Conservation (phyloP, 1,140 invertebrate genomes). For the Pollicipes pollicipes region DNA sequence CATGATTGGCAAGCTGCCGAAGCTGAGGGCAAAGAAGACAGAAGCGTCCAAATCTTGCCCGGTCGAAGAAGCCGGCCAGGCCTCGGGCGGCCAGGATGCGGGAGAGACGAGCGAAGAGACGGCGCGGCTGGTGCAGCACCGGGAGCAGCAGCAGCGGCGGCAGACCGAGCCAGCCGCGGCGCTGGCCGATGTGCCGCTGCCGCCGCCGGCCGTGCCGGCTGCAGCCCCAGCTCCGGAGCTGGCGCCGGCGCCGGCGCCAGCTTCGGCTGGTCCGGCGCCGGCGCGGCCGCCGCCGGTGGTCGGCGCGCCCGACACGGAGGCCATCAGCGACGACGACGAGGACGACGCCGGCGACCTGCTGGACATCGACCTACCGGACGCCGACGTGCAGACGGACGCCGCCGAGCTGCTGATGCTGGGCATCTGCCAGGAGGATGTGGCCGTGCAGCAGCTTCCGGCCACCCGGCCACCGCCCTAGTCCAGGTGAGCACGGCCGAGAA, state of each 20-base stretch:
- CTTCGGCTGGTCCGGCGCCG: too few relatives aligned
- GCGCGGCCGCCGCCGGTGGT: neutral
- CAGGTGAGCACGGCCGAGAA: too few relatives aligned
- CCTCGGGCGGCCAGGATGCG: too few relatives aligned
- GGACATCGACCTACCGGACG: neutral
- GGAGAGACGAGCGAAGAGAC: too few relatives aligned
- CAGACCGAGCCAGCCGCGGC: too few relatives aligned
- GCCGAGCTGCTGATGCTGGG: neutral
- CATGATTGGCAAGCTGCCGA: neutral
- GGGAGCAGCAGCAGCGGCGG: too few relatives aligned
- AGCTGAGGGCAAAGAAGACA: neutral
- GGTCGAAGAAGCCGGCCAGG: neutral
- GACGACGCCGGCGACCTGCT: neutral
- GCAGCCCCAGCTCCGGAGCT: too few relatives aligned
- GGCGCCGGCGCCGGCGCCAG: too few relatives aligned
- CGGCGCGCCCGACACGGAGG: neutral
- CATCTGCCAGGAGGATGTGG: neutral
- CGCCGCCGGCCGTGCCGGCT: too few relatives aligned
- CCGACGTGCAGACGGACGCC: neutral
- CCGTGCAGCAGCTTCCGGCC: neutral
- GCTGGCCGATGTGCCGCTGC: too few relatives aligned
- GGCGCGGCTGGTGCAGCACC: too few relatives aligned
- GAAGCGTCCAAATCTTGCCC: neutral
- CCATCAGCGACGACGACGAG: neutral
- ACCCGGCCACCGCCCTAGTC: neutral